These are phyloP conservation scores for Potamarius usumacintae DNA, from an alignment of 2,113 vertebrate species.

Conservation along the genomic window DNA sequence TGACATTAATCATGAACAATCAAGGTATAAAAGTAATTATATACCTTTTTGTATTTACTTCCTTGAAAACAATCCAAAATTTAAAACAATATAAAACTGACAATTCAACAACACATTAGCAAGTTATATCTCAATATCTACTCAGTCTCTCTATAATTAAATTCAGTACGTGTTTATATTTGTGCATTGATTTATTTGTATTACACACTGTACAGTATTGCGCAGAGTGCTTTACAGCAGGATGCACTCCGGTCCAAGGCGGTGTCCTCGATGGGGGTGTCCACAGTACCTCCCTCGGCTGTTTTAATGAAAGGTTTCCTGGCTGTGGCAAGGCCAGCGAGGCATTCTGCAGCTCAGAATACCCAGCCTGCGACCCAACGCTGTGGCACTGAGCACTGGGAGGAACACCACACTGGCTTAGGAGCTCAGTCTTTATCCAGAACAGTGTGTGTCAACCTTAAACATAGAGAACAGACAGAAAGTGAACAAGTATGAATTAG, in stretches of 20 bases:
- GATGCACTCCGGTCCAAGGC: slow-evolving; percentile 31
- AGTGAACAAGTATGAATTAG: slow-evolving; percentile 15
- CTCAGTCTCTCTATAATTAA: neutral
- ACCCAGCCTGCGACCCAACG: slow-evolving; percentile 47
- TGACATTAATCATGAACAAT: neutral
- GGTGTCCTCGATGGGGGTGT: slow-evolving; percentile 49
- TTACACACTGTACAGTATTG: neutral
- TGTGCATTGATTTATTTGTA: slow-evolving; percentile 16
- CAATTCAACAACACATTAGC: neutral
- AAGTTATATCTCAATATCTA: neutral
- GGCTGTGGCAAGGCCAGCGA: slow-evolving; percentile 47
- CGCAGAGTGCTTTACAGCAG: neutral
- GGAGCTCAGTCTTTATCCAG: slow-evolving; percentile 22
- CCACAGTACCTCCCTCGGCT: slow-evolving; percentile 45
- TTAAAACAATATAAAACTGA: neutral
- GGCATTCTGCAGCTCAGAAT: slow-evolving; percentile 54
- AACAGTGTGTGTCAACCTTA: slow-evolving; percentile 29
- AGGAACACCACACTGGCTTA: slow-evolving; percentile 44
- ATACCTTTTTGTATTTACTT: neutral
- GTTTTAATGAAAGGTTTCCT: slow-evolving; percentile 56
- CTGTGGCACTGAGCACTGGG: slow-evolving; percentile 48
- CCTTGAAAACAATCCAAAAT: neutral
- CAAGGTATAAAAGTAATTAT: neutral
- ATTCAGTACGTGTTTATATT: neutral
- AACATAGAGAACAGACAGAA: slow-evolving; percentile 16